Evolutionary conservation across 1,140 invertebrate genomes (phyloP).

Genomic region (Neodiprion fabricii): DNA sequence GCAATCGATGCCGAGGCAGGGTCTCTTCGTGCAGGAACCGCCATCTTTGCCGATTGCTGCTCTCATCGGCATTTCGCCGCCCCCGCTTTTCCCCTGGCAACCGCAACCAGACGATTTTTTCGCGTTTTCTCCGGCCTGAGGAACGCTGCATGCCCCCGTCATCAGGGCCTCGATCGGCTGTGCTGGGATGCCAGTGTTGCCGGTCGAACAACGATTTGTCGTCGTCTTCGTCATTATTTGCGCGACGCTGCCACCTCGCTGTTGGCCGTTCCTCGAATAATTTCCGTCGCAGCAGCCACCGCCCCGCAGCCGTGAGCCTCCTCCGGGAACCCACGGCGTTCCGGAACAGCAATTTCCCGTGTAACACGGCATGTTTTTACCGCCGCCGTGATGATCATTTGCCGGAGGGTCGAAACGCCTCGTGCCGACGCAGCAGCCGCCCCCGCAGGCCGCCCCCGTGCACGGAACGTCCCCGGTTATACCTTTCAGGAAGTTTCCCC

Average conservation of each 20-base stretch:
- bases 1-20: slow-evolving; percentile 40
- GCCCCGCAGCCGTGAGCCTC: not conserved
- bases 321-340: not conserved
- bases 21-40: slow-evolving; percentile 31
- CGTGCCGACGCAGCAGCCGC: slow-evolving; percentile 17
- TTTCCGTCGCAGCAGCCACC: not conserved
- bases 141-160: slow-evolving; percentile 14
- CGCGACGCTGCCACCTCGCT: not conserved
- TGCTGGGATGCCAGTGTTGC: slow-evolving; percentile 2
- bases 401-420: not conserved
- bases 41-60: not conserved
- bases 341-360: not conserved
- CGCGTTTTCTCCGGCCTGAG: not conserved
- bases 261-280: not conserved
- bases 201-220: not conserved
- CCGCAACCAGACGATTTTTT: slow-evolving; percentile 18
- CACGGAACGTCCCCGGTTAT: not conserved
- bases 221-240: no score
- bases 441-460: slow-evolving; percentile 11
- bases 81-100: slow-evolving; percentile 31
- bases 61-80: slow-evolving; percentile 20
- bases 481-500: slow-evolving; percentile 26
- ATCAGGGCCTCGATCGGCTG: slow-evolving; percentile 24
- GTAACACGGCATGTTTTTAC: not conserved
- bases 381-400: not conserved